Percentiles rank a stretch among this genome's conserved stretches.
These are phyloP conservation scores for Caracal caracal DNA, from an alignment of 2,113 vertebrate genomes.

Conservation along the genomic window DNA sequence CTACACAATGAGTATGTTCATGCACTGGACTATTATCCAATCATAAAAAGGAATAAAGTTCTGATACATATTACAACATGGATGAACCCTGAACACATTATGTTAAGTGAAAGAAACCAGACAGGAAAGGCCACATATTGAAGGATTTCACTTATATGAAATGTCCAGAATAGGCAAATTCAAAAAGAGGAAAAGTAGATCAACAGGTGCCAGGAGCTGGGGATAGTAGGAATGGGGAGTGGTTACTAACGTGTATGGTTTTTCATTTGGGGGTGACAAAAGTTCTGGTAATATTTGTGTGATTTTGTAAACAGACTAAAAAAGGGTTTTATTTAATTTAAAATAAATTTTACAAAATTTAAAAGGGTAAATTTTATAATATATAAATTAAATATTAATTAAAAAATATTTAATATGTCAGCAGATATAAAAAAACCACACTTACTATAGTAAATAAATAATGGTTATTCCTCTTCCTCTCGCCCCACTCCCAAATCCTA, in stretches of 20 bases:
- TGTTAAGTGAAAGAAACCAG: neutral
- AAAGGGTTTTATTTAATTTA: no score
- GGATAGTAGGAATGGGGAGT: neutral
- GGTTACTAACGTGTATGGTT: neutral
- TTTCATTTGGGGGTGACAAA: neutral
- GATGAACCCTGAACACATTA: neutral
- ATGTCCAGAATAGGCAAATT: neutral
- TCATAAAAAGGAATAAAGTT: neutral
- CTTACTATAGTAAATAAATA: no score
- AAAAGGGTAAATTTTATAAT: neutral
- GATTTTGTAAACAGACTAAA: neutral
- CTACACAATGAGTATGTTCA: neutral
- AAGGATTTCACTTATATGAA: neutral
- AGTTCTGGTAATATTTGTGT: neutral
- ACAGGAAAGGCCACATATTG: neutral
- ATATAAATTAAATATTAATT: neutral
- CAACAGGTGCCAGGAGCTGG: neutral
- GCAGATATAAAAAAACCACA: neutral
- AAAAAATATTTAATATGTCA: neutral
- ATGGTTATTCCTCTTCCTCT: neutral
- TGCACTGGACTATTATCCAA: neutral
- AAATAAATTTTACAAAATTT: neutral
- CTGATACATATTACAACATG: neutral
- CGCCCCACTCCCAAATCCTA: neutral
- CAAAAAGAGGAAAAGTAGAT: neutral